These are phyloP conservation scores for Bothrops jararaca DNA, from an alignment of 2,113 vertebrate species.

Conservation along the genomic window DNA sequence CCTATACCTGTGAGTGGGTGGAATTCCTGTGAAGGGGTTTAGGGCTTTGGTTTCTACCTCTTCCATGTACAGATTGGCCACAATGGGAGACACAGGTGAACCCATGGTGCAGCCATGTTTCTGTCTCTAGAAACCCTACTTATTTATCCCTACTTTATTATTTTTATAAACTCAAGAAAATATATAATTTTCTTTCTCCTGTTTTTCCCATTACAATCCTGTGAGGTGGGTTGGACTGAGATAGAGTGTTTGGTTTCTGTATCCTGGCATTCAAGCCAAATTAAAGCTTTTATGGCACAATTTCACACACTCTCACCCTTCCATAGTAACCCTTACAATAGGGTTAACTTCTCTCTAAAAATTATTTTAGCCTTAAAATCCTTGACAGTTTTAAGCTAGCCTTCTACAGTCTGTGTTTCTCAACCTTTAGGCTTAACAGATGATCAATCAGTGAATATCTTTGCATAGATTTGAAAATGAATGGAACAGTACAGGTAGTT, in stretches of 20 bases:
- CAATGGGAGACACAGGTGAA: no score
- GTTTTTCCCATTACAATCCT: neutral
- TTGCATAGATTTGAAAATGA: neutral
- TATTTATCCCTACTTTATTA: no score
- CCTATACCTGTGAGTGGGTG: no score
- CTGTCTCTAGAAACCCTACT: no score
- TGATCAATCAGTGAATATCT: neutral
- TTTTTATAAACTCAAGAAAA: no score
- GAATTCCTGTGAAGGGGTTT: no score
- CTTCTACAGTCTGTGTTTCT: neutral
- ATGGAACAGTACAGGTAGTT: neutral
- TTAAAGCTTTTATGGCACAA: neutral
- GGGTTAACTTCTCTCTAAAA: neutral
- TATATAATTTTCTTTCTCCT: neutral
- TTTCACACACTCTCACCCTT: neutral
- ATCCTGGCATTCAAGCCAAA: neutral
- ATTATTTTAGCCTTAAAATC: neutral
- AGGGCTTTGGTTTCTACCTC: no score
- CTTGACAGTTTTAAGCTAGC: neutral
- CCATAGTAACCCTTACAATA: neutral
- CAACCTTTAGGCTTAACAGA: neutral
- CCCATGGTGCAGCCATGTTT: no score
- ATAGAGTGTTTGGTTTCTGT: neutral
- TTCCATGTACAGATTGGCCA: no score
- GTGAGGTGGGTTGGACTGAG: neutral